A percentile compares a stretch with the other conserved stretches of the same genome.
These are phyloP conservation scores for Oscheius sp. DNA, from an alignment of 1,140 invertebrate genomes.

Conservation along the genomic window DNA sequence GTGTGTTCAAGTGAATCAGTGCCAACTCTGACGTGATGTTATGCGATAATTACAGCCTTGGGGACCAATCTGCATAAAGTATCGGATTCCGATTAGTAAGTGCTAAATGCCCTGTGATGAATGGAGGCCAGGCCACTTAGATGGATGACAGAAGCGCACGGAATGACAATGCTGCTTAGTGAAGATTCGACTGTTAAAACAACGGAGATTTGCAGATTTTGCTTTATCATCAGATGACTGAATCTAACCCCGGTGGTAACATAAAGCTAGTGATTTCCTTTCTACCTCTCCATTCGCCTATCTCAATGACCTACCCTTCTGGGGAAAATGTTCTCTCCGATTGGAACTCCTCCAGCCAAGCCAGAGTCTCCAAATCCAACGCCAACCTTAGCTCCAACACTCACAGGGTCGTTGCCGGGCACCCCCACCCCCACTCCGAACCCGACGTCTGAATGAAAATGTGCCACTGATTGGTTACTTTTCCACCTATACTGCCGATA, in stretches of 20 bases:
- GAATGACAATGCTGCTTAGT: too few species aligned
- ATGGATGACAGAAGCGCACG: background rate
- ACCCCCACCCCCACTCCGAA: constrained; percentile 35
- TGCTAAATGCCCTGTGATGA: too few species aligned
- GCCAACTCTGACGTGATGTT: too few species aligned
- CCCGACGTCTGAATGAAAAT: constrained; percentile 28
- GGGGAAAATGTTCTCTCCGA: constrained; percentile 25
- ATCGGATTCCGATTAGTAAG: too few species aligned
- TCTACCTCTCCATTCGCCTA: background rate
- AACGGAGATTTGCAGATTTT: background rate
- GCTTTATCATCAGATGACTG: background rate
- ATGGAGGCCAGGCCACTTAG: background rate
- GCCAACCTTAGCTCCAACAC: constrained; percentile 22
- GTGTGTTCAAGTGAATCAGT: too few species aligned
- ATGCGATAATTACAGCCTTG: too few species aligned
- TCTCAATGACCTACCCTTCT: constrained; percentile 10
- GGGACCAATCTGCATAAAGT: too few species aligned
- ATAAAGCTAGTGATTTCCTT: background rate
- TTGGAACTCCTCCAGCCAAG: constrained; percentile 25
- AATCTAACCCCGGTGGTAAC: background rate
- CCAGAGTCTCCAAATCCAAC: constrained; percentile 18
- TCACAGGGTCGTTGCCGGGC: constrained; percentile 37
- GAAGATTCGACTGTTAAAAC: too few species aligned
- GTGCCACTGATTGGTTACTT: background rate
- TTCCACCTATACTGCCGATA: constrained; percentile 26